phyloP scores from a whole-genome alignment of 2,797 vertebrate species.

The Gobionotothen gibberifrons region DNA sequence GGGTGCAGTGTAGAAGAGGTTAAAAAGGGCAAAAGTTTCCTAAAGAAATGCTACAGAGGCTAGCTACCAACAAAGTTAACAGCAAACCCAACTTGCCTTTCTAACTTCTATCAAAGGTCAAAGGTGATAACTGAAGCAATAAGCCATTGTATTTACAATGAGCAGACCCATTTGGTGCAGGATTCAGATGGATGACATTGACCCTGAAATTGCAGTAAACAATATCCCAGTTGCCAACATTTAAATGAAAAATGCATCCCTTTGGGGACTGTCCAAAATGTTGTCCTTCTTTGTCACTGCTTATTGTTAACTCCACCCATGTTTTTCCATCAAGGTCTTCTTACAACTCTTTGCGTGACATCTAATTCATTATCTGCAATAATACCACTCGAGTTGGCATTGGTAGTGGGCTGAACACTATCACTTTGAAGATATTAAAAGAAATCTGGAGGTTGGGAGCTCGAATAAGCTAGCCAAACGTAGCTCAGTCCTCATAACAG shows the following conservation, averaged over 20 bases:
- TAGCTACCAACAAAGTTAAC: constrained; percentile 16
- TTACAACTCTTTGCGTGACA: neutral
- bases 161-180: constrained; percentile 20
- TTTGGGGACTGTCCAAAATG: constrained; percentile 6
- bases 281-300: neutral
- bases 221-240: constrained; percentile 20
- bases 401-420: neutral
- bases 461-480: neutral
- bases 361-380: constrained; percentile 1
- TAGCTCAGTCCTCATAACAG: neutral
- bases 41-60: neutral
- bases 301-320: constrained; percentile 5
- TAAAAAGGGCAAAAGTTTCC: constrained; percentile 24
- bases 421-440: neutral
- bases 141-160: constrained; percentile 52
- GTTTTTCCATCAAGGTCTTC: neutral
- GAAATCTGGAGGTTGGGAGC: no score
- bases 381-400: constrained; percentile 6
- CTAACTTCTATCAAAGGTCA: constrained; percentile 19
- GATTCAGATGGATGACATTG: constrained; percentile 43
- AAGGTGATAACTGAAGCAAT: constrained; percentile 47
- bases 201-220: constrained; percentile 43
- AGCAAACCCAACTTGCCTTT: constrained; percentile 15
- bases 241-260: constrained; percentile 13
- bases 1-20: no score